Conservation (phyloP, 2,113 vertebrate genomes). For the Vireo altiloquus region DNA sequence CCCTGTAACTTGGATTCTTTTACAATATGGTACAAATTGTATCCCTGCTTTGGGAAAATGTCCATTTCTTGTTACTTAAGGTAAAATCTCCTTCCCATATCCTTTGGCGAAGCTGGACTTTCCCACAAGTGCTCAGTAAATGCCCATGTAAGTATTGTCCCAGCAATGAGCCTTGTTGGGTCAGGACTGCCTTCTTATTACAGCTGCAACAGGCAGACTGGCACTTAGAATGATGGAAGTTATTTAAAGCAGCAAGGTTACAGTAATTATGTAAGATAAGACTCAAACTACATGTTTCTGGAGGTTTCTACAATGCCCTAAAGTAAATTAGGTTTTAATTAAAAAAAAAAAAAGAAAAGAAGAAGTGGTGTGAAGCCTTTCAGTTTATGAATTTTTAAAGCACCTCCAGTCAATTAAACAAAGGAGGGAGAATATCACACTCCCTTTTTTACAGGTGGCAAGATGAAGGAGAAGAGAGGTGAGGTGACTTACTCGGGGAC, state of each 20-base stretch:
- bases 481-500: slow-evolving; percentile 47
- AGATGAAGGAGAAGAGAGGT: slow-evolving; percentile 30
- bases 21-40: background rate
- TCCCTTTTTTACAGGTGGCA: slow-evolving; percentile 18
- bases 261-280: slow-evolving; percentile 26
- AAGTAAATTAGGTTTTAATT: slow-evolving; percentile 61
- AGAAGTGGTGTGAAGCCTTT: background rate
- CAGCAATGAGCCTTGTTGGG: background rate
- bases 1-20: background rate
- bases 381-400: slow-evolving; percentile 46
- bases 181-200: background rate
- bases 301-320: slow-evolving; percentile 33
- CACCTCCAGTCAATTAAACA: background rate
- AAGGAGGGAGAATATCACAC: slow-evolving; percentile 24
- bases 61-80: background rate
- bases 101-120: background rate
- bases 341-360: background rate
- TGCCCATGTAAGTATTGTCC: background rate
- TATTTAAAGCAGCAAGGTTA: background rate
- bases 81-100: background rate
- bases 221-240: background rate
- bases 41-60: background rate
- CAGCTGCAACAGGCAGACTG: background rate
- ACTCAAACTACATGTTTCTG: slow-evolving; percentile 9
- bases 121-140: background rate